Evolutionary conservation across 2,797 vertebrate genomes (phyloP).

Genomic region (Decapterus maruadsi): DNA sequence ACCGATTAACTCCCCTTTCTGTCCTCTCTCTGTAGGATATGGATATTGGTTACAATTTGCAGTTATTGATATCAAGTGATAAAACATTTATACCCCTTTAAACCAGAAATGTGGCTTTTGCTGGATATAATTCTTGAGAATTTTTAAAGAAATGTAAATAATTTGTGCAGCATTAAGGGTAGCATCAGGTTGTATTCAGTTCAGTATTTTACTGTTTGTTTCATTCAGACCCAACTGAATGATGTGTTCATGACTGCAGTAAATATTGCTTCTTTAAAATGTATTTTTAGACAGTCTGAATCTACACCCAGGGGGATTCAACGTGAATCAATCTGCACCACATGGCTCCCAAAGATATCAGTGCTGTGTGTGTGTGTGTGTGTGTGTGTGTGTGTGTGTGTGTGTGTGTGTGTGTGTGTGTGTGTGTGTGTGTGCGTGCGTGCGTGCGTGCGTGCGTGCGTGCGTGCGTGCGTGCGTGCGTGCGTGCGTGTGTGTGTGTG

Average conservation of each 20-base stretch:
- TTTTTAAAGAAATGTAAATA: neutral
- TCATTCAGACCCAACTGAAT: neutral
- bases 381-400: no score
- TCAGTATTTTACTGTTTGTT: neutral
- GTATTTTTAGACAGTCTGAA: conserved; percentile 5
- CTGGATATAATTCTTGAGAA: neutral
- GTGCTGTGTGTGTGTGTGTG: no score
- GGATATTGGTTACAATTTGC: neutral
- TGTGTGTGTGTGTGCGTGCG: neutral
- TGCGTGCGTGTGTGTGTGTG: no score
- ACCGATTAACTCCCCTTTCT: no score
- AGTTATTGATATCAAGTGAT: no score
- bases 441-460: no score
- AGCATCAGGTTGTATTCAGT: neutral
- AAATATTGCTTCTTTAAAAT: neutral
- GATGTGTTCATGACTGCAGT: neutral
- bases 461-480: no score
- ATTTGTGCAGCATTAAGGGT: neutral
- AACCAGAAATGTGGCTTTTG: neutral
- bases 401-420: no score
- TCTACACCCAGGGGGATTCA: neutral
- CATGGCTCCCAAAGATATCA: conserved; percentile 25
- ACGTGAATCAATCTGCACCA: neutral
- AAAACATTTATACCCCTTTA: neutral
- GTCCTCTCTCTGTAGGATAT: neutral